Evolutionary conservation across 2,113 vertebrate species (phyloP).

Genomic region (Garra rufa): DNA sequence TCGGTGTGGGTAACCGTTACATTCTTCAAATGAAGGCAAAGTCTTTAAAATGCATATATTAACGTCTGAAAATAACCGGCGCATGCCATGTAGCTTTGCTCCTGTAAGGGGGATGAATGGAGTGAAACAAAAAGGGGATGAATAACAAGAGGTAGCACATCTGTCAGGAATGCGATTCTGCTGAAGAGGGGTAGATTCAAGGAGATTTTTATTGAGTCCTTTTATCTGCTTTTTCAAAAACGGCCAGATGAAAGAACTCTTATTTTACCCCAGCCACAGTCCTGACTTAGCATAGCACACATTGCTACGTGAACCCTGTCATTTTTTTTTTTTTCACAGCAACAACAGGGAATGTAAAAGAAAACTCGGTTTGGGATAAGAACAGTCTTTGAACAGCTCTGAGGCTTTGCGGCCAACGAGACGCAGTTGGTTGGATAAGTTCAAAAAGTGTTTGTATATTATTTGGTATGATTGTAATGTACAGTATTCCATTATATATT

Average conservation of each 20-base stretch:
- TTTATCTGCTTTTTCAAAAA: conserved; percentile 36
- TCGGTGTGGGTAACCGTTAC: conserved; percentile 55
- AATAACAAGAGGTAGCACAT: conserved; percentile 37
- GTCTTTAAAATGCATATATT: conserved; percentile 62
- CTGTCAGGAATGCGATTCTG: conserved; percentile 35
- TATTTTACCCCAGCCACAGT: not conserved
- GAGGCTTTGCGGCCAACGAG: conserved; percentile 40
- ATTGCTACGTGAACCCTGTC: conserved; percentile 20
- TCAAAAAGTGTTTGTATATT: conserved; percentile 4
- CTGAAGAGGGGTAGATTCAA: not conserved
- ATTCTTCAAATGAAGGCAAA: conserved; percentile 54
- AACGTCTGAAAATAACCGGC: conserved; percentile 53
- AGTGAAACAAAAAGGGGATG: conserved; percentile 12
- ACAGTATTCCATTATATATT: not conserved
- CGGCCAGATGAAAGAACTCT: conserved; percentile 7
- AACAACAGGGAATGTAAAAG: conserved; percentile 36
- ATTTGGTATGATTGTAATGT: not conserved
- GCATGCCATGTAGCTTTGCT: conserved; percentile 20
- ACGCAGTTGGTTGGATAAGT: not conserved
- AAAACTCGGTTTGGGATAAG: conserved; percentile 29
- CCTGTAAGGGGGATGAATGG: conserved; percentile 34
- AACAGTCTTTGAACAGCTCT: conserved; percentile 46
- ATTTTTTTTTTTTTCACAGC: conserved; percentile 19
- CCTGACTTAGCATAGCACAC: conserved; percentile 1
- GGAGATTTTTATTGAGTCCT: conserved; percentile 31